These are phyloP conservation scores for Polypterus senegalus DNA, from an alignment of 2,113 vertebrate genomes.

Conservation along the genomic window DNA sequence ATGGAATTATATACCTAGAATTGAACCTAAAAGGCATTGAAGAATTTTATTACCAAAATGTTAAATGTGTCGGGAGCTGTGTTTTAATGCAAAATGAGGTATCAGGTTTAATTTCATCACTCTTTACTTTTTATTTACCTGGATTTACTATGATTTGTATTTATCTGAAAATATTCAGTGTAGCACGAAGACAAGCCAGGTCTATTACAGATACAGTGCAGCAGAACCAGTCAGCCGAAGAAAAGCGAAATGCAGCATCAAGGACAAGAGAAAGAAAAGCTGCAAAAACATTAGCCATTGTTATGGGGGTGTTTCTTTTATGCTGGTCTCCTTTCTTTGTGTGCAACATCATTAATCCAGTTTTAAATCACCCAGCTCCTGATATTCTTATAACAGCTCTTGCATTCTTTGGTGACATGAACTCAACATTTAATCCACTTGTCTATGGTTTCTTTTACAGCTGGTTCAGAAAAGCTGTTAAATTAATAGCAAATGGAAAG, in stretches of 20 bases:
- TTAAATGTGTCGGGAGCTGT: constrained; percentile 5
- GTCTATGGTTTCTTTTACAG: constrained; percentile 63
- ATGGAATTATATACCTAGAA: constrained; percentile 12
- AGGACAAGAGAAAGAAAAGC: constrained; percentile 49
- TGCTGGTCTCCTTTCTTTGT: constrained; percentile 62
- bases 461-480: constrained; percentile 59
- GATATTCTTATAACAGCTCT: constrained; percentile 38
- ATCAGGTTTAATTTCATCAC: neutral
- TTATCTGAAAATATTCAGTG: constrained; percentile 2
- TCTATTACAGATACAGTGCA: constrained; percentile 33
- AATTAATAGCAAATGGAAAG: constrained; percentile 49
- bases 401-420: constrained; percentile 62
- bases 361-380: constrained; percentile 40
- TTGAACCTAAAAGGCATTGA: neutral
- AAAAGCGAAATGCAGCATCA: constrained; percentile 13
- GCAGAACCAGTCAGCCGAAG: constrained; percentile 21
- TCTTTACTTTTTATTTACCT: constrained; percentile 6
- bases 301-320: constrained; percentile 50
- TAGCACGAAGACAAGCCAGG: constrained; percentile 26
- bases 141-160: neutral
- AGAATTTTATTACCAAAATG: neutral
- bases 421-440: constrained; percentile 59
- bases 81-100: neutral
- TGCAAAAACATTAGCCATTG: constrained; percentile 46
- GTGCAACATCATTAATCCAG: constrained; percentile 41